Base-by-base conservation (phyloP, 2,113 vertebrate genomes). In the Chascanopsetta lugubris region DNA sequence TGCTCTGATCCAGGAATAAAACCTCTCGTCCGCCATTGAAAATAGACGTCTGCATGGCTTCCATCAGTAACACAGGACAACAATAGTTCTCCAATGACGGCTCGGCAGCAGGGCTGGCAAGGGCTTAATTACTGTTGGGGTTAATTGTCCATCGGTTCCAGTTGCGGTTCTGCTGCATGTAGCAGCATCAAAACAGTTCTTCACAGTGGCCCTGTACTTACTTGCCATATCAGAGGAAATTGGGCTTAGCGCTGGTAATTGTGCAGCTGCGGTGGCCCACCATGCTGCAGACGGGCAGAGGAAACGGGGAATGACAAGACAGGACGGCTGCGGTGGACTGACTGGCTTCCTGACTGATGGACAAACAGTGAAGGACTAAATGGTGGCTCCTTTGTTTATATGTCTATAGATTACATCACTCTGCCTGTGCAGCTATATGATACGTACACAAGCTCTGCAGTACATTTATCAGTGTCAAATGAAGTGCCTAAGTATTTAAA, bases 101-200 rank as follows among this genome's bases (percentile, higher is more conserved):
- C 50, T 29, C 45, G 49, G 69, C 66, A 21, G 66, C 74, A 58
- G 61, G 4, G 30, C 59, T 65, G 21, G 69, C 63, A 66, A 40
- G 50, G 76, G n/a, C 43, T 71, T 83, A 70, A 80, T 88, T 84
- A 79, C 69, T 68, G 71, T 74, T 76, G 32, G 61, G 69, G 66
- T 80, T 83, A 77, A 84, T 72, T 75, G 63, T 75, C 72, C 75
- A 58, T 81, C 75, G 61, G 70, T 61, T 83, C 80, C 72, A 69
- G 64, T 77, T 80, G 79, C 83, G 72, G 77, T 84, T 82, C 76
- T 67, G 79, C 32, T 74, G 74, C 72, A 80, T 80, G 62, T 63
- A 75, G 62, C 69, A 67, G 58, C 80, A 86, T 88, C 73, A 83
- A 88, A 85, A 80, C 79, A 47, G 46, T 53, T 78, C 69, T 69